Percentiles rank a stretch among this genome's conserved stretches.
Evolutionary conservation across 2,797 vertebrate species (phyloP).

Genomic region (Phoebastria nigripes): DNA sequence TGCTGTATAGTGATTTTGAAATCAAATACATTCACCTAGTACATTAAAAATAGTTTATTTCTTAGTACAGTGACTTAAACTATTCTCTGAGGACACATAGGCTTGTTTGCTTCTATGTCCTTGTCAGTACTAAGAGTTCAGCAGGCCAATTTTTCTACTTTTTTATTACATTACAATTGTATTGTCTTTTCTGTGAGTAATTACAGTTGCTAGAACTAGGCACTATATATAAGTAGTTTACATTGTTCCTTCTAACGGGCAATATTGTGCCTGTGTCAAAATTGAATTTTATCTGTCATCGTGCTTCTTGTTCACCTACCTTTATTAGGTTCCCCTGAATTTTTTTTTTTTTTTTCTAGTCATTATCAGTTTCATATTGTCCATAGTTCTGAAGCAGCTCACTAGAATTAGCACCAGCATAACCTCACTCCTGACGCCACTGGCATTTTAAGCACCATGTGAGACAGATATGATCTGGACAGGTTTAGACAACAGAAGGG

Average conservation of each 20-base stretch:
- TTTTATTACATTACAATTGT: background rate
- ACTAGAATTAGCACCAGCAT: background rate
- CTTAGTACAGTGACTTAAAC: background rate
- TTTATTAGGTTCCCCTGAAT: background rate
- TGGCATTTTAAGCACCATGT: background rate
- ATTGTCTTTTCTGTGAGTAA: background rate
- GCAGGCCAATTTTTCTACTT: background rate
- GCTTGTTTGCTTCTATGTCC: background rate
- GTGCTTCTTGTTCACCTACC: background rate
- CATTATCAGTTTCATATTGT: background rate
- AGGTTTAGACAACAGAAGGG: slow-evolving; percentile 2
- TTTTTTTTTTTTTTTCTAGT: background rate
- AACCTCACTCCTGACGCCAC: background rate
- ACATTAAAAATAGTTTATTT: background rate
- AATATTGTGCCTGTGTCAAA: background rate
- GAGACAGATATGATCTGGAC: background rate
- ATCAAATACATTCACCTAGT: background rate
- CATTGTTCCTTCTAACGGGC: background rate
- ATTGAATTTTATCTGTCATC: background rate
- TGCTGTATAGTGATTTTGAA: background rate
- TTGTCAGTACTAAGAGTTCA: background rate
- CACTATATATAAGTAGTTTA: background rate
- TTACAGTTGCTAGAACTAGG: background rate
- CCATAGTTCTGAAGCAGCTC: background rate
- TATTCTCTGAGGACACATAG: background rate